Evolutionary conservation across 2,113 vertebrate species (phyloP).

Genomic region (Genyomyrus donnyi): DNA sequence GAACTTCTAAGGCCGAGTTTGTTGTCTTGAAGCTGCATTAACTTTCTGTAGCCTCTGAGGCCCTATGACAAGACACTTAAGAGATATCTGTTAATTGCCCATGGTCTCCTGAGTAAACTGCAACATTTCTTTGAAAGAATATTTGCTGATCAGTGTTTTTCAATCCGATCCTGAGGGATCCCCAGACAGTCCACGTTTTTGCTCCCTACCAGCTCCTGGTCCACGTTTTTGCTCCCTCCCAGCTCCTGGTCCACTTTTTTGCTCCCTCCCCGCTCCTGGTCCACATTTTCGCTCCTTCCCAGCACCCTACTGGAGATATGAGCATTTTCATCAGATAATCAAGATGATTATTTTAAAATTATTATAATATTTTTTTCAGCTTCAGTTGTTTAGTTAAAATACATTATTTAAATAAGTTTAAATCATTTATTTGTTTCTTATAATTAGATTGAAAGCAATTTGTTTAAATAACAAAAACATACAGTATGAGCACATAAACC

Average conservation of each 20-base stretch:
- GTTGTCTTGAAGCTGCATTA: background rate
- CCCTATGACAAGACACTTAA: background rate
- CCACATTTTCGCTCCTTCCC: background rate
- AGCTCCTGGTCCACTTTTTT: background rate
- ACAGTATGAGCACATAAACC: background rate
- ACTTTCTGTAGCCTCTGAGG: background rate
- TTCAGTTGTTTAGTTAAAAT: background rate
- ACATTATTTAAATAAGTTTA: background rate
- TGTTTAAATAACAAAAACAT: background rate
- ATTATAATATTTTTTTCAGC: background rate
- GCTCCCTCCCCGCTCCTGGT: background rate
- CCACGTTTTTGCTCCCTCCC: background rate
- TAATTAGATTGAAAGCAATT: background rate
- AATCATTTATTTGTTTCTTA: background rate
- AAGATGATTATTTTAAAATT: background rate
- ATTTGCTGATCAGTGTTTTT: background rate
- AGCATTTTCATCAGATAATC: background rate
- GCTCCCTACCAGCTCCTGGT: background rate
- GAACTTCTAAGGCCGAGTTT: background rate
- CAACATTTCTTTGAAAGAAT: background rate
- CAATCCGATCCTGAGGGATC: background rate
- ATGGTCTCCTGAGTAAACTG: background rate
- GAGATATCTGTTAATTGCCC: background rate
- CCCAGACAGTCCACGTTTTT: background rate
- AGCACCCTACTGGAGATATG: background rate